phyloP scores from a whole-genome alignment of 1,140 invertebrate species.

The Panagrolaimus sp. region DNA sequence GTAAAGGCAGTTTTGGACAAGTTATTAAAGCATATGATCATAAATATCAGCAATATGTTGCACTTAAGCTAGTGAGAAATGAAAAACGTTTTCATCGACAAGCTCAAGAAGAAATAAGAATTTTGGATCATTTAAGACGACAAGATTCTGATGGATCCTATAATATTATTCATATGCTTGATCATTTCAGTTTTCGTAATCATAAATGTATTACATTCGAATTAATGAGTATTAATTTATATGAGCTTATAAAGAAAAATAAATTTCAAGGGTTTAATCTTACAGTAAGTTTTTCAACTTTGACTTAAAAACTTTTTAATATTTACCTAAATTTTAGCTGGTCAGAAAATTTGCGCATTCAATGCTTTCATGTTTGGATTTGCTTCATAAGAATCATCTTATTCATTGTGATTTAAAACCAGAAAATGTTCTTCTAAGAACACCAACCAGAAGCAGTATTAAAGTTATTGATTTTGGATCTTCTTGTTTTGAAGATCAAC shows the following conservation, averaged over 20 bases:
- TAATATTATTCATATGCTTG: constrained; percentile 98
- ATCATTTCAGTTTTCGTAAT: constrained; percentile 94
- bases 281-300: constrained; percentile 37
- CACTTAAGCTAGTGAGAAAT: constrained; percentile 67
- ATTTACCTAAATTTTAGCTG: too few species aligned
- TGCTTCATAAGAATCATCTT: constrained; percentile 90
- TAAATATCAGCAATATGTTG: constrained; percentile 61
- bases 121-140: constrained; percentile 85
- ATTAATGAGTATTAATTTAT: constrained; percentile 92
- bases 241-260: constrained; percentile 99
- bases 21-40: constrained; percentile 63
- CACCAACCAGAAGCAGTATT: constrained; percentile 93
- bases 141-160: constrained; percentile 96
- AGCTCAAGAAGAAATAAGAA: constrained; percentile 97
- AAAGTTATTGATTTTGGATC: constrained; percentile 99
- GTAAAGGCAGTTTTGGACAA: constrained; percentile 97
- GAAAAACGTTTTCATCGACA: constrained; percentile 96
- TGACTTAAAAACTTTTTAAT: too few species aligned
- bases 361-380: constrained; percentile 88
- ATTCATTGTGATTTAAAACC: constrained; percentile 97
- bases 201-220: constrained; percentile 99
- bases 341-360: constrained; percentile 98
- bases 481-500: constrained; percentile 93
- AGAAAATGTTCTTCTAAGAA: constrained; percentile 95
- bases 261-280: constrained; percentile 97